Evolutionary conservation across 2,888 invertebrate species (phyloP), one percentile per base, ranked within the genome.

Genomic region (Timema cristinae): DNA sequence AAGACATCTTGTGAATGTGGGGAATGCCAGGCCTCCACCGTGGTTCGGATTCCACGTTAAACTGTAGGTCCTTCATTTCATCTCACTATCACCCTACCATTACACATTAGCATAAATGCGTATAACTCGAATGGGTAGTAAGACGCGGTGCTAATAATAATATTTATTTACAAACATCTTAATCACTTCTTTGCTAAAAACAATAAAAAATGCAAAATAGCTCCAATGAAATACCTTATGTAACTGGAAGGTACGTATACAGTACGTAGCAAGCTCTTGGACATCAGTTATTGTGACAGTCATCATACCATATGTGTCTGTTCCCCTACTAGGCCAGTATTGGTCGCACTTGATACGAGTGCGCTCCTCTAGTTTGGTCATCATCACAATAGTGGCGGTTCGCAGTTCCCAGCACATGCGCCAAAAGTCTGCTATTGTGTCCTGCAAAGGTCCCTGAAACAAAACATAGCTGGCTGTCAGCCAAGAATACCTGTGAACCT

Each of bases 321-420:
- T 91, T 10, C 97, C 98, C 52, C 97, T 88, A 7, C 91, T 89
- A 0, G 98, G 99, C 99, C 99, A 99, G 81, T 99, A 99, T 82
- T 98, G 94, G 82, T 97, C 94, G 82, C 98, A 98, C 82, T 98
- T 98, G 76, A 97, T 95, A 78, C 98, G 86, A 1, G 97, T 95
- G 70, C 98, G 87, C 81, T 99, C 99, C 83, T 99, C 99, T 73
- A 99, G 84, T 78, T 97, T 95, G 0, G 99, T 99, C 96, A 99
- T 97, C 99, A 99, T 99, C 2, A 99, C 98, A 77, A 99, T 95
- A 0, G 96, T 97, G 11, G 93, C 90, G 6, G 94, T 92, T 77
- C 94, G 89, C 74, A 98, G 88, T 82, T 99, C 98, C 99, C 99
- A 99, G 78, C 97, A 94, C 98, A 98, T 98, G 75, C 98, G 87